Conservation (phyloP, 92 coral and sea anemone genomes). For the Chrysogorgia sp. region DNA sequence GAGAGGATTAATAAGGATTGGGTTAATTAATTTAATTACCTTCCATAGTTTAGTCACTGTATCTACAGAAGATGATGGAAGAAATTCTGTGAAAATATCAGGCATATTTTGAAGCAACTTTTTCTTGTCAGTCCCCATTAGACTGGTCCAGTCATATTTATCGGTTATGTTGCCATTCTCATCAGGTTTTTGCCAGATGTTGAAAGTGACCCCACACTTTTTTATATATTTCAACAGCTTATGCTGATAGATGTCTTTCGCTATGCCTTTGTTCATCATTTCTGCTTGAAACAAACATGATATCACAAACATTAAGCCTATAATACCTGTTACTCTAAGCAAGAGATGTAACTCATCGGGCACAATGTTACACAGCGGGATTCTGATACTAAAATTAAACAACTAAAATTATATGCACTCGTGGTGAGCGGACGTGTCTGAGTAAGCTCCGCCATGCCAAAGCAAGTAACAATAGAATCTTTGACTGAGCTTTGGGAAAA, state of each 20-base stretch:
- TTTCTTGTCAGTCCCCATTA: conserved; percentile 48
- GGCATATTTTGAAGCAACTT: conserved; percentile 39
- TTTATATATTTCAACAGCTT: conserved; percentile 20
- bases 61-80: background rate
- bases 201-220: conserved; percentile 42
- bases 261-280: conserved; percentile 23
- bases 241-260: conserved; percentile 11
- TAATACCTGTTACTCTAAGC: conserved; percentile 23
- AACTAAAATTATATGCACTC: too few relatives aligned
- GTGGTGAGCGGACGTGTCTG: too few relatives aligned
- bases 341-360: conserved; percentile 42
- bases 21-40: conserved; percentile 6
- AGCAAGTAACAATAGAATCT: too few relatives aligned
- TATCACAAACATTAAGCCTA: background rate
- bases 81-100: background rate
- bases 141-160: conserved; percentile 50
- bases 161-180: conserved; percentile 46
- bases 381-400: too few relatives aligned
- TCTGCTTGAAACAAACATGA: conserved; percentile 14
- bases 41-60: conserved; percentile 23
- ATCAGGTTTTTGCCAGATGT: conserved; percentile 25
- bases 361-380: conserved; percentile 28
- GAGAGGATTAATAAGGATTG: background rate
- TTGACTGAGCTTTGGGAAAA: too few relatives aligned
- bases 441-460: too few relatives aligned